phyloP scores from a whole-genome alignment of 2,797 vertebrate species.

The Pipistrellus pygmaeus region DNA sequence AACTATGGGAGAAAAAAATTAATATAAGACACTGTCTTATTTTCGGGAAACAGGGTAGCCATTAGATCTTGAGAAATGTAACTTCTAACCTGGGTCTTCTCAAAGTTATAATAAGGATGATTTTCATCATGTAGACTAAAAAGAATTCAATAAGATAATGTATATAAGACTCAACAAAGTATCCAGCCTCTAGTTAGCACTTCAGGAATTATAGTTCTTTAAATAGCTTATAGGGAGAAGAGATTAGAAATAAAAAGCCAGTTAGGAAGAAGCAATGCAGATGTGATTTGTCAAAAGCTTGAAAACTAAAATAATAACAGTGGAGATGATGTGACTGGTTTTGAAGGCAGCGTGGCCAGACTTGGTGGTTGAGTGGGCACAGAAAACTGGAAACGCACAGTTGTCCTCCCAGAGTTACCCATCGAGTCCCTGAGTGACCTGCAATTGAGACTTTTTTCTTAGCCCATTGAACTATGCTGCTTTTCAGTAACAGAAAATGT shows the following conservation, averaged over 20 bases:
- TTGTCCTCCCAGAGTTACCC: neutral
- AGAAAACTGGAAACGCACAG: neutral
- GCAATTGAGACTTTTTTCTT: constrained; percentile 20
- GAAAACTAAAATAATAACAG: neutral
- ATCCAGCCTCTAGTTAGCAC: neutral
- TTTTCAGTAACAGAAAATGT: constrained; percentile 1
- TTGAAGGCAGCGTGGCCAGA: neutral
- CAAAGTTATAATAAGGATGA: neutral
- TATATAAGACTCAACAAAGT: neutral
- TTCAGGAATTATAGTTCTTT: constrained; percentile 31
- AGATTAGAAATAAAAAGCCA: constrained; percentile 11
- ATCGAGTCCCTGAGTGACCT: constrained; percentile 39
- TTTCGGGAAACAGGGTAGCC: neutral
- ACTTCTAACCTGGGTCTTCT: neutral
- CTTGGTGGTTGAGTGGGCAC: neutral
- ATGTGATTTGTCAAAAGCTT: neutral
- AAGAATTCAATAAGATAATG: neutral
- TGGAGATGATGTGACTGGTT: neutral
- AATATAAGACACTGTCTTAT: too few relatives aligned
- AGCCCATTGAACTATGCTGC: neutral
- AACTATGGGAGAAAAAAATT: too few relatives aligned
- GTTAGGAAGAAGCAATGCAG: constrained; percentile 3
- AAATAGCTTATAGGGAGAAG: constrained; percentile 16
- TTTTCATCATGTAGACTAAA: neutral
- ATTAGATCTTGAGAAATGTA: constrained; percentile 27